Evolutionary conservation across 2,888 invertebrate genomes (phyloP), one percentile per base, ranked within the genome.

Genomic region (Theretra japonica): DNA sequence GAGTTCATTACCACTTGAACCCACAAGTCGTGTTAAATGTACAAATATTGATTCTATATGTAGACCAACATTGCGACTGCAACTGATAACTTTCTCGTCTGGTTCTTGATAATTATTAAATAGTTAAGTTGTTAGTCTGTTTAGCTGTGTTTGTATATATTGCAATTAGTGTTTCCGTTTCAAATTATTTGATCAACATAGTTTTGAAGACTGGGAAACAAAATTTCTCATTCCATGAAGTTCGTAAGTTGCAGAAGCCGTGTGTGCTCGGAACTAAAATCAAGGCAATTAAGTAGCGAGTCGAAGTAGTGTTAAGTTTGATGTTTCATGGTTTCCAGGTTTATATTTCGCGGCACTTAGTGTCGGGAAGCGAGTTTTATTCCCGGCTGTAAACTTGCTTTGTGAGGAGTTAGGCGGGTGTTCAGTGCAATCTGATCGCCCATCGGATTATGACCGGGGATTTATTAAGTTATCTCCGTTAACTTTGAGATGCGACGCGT

Each of bases 311-410:
- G 25, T 60, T 62, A 30, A 50, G 30, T 70, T 28, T 58, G 70
- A 70, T 58, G 60, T 65, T 57, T 21, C 58, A 33, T 74, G 75
- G 77, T 80, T 80, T 77, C 77, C 72, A 74, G 75, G 77, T 77
- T 81, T 79, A 77, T 79, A 79, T 82, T 82, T 79, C 75, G 77
- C 73, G 76, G 75, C 73, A 74, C 74, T 80, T 78, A 75, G 73
- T 76, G 77, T 70, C 48, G 48, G 62, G 74, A 73, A 71, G 68
- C 73, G 50, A 81, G 77, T 79, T 78, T 76, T 75, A 79, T 75
- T 78, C 72, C 71, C 70, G 71, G 41, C 58, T 48, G 25, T 68
- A 68, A 68, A 68, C 28, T 58, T 48, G 58, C 50, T 59, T 68
- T 68, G 30, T 59, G n/a, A 70, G 23, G 17, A 59, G 53, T 59